Base-by-base conservation (phyloP, 30 jellyfish, hydroid and myxozoan species). In the Hydra vulgaris region DNA sequence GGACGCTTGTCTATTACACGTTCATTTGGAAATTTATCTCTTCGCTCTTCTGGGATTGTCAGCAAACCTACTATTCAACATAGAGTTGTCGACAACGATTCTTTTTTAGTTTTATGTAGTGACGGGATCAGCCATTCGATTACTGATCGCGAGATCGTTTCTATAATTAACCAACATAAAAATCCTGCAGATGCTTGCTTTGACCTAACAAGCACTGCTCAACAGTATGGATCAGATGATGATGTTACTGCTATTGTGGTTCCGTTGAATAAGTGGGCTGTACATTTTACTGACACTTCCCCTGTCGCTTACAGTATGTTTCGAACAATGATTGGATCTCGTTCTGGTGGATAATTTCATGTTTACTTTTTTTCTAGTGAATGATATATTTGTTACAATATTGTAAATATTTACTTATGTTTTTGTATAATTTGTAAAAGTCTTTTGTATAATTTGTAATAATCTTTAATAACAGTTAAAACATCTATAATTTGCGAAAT, bases 191-290 rank as follows among this genome's bases (percentile, higher is more conserved):
- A 90, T 1, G 91, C 95, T 74, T 92, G 95, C 22, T 73, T 81
- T 21, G 95, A 87, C 25, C 74, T 90, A 76, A 86, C 96, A 18
- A 86, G 87, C 23, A 76, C 87, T 40, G 95, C 97, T 17, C 94
- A 84, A 26, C 96, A 90, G 77, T 90, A 86, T 83, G 97, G 97
- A 21, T 90, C 97, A 15, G 82, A 81, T 1, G 97, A 90, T 86
- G 97, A 90, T 75, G 88, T 89, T 19, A 90, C 97, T 0, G 95
- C 95, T 18, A 23, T 90, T 68, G 97, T 90, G 0, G 79, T 90
- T 17, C 83, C 90, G 23, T 86, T 90, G 26, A 81, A 67, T 23
- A 90, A 81, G 18, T 90, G 97, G 97, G 66, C 25, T 4, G 73
- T 20, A 4, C 75, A 23, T n/a, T 20, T 8, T n/a, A 20, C 75